These are phyloP conservation scores for Misgurnus mizolepis DNA, from an alignment of 2,113 vertebrate genomes.

Conservation along the genomic window DNA sequence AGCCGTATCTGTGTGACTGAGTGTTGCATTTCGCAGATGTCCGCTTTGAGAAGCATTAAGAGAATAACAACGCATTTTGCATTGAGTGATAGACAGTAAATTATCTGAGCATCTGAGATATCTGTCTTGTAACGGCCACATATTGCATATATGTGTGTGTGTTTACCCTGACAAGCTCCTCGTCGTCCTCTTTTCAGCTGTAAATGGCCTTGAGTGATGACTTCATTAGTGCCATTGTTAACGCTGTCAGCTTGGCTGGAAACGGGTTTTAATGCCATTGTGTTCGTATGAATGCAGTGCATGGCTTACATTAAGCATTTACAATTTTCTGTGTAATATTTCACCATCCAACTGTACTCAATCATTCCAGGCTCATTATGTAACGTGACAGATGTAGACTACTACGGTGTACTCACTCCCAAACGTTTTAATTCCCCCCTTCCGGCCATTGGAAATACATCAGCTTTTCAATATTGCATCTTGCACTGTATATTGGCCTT, in stretches of 20 bases:
- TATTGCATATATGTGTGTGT: background rate
- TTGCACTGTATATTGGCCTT: background rate
- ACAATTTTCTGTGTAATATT: background rate
- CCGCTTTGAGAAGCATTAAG: background rate
- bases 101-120: slow-evolving; percentile 30
- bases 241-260: slow-evolving; percentile 45
- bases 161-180: slow-evolving; percentile 8
- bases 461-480: background rate
- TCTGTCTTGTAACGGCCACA: background rate
- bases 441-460: background rate
- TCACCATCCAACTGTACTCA: background rate
- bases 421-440: background rate
- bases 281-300: slow-evolving; percentile 7
- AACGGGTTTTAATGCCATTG: slow-evolving; percentile 48
- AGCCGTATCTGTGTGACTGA: background rate
- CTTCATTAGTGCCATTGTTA: slow-evolving; percentile 58
- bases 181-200: slow-evolving; percentile 32
- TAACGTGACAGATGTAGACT: slow-evolving; percentile 21
- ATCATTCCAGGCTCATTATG: background rate
- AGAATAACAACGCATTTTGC: background rate
- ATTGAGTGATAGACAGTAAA: background rate
- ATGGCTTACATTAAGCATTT: slow-evolving; percentile 10
- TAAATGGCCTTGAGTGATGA: slow-evolving; percentile 58
- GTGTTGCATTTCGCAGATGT: background rate
- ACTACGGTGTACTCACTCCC: background rate